phyloP scores from a whole-genome alignment of 1,140 invertebrate species.

The Parapsyche elsis region DNA sequence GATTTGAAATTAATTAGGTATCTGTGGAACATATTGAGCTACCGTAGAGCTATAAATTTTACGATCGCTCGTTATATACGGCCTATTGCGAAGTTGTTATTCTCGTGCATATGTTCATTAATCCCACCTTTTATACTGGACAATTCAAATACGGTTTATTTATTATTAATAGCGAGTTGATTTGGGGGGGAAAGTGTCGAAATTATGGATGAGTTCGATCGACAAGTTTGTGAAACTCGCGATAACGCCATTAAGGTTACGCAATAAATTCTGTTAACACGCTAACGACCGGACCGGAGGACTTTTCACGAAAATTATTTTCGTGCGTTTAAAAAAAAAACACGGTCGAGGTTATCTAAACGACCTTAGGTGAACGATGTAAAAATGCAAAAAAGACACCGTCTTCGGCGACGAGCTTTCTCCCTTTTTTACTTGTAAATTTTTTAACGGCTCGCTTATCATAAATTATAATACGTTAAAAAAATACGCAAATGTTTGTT shows the following conservation, averaged over 20 bases:
- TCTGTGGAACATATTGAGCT: too few relatives aligned
- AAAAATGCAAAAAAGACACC: slow-evolving; percentile 28
- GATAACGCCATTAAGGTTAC: not conserved
- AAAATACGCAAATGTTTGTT: too few relatives aligned
- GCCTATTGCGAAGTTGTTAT: too few relatives aligned
- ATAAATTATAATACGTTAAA: slow-evolving; percentile 13
- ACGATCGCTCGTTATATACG: too few relatives aligned
- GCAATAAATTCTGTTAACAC: not conserved
- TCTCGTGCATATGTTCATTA: too few relatives aligned
- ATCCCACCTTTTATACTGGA: too few relatives aligned
- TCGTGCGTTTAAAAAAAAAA: not conserved
- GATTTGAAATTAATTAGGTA: too few relatives aligned
- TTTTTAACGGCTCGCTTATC: slow-evolving; percentile 8
- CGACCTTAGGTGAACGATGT: slow-evolving; percentile 29
- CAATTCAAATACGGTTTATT: too few relatives aligned
- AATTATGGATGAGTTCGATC: not conserved
- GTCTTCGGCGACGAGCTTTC: slow-evolving; percentile 1
- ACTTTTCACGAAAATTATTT: not conserved
- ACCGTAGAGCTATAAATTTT: too few relatives aligned
- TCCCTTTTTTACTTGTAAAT: slow-evolving; percentile 32
- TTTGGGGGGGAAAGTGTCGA: not conserved
- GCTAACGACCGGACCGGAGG: not conserved
- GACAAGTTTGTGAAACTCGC: too few relatives aligned
- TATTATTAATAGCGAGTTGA: too few relatives aligned
- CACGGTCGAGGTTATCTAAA: slow-evolving; percentile 30